phyloP scores from a whole-genome alignment of 2,797 vertebrate genomes.

The Ptychobarbus kaznakovi region DNA sequence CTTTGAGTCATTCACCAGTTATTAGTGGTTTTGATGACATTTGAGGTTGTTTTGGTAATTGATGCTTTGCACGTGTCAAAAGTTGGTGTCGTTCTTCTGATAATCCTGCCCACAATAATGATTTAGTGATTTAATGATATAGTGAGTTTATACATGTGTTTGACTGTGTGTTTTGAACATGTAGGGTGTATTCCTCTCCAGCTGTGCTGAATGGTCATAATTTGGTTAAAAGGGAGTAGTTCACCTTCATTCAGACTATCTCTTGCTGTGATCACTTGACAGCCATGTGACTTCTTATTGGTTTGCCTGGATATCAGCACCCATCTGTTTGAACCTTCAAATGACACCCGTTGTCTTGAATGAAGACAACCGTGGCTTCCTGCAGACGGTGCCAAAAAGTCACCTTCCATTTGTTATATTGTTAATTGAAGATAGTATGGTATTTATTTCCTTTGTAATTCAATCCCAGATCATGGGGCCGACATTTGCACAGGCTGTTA shows the following conservation, averaged over 20 bases:
- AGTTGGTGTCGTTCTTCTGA: neutral
- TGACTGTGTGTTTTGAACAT: conserved; percentile 57
- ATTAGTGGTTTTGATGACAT: conserved; percentile 26
- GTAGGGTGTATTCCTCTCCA: conserved; percentile 45
- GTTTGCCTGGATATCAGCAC: neutral
- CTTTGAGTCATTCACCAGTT: conserved; percentile 4
- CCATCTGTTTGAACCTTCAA: conserved; percentile 13
- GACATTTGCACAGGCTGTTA: conserved; percentile 45
- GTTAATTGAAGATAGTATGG: conserved; percentile 53
- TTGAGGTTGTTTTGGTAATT: conserved; percentile 29
- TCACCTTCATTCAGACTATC: conserved; percentile 54
- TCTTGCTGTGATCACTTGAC: conserved; percentile 41
- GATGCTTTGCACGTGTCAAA: conserved; percentile 11
- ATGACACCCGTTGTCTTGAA: conserved; percentile 14
- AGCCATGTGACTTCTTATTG: neutral
- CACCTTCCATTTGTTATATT: conserved; percentile 19
- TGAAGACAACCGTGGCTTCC: neutral
- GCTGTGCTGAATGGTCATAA: conserved; percentile 44
- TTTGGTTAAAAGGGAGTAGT: conserved; percentile 72
- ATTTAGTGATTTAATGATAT: too few species aligned
- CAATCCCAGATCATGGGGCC: conserved; percentile 60
- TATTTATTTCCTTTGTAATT: conserved; percentile 58
- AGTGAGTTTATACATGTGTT: neutral
- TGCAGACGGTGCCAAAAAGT: neutral
- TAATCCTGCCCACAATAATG: conserved; percentile 29